These are phyloP conservation scores for Cheirogaleus major DNA, from an alignment of 2,797 vertebrate species.

Conservation along the genomic window DNA sequence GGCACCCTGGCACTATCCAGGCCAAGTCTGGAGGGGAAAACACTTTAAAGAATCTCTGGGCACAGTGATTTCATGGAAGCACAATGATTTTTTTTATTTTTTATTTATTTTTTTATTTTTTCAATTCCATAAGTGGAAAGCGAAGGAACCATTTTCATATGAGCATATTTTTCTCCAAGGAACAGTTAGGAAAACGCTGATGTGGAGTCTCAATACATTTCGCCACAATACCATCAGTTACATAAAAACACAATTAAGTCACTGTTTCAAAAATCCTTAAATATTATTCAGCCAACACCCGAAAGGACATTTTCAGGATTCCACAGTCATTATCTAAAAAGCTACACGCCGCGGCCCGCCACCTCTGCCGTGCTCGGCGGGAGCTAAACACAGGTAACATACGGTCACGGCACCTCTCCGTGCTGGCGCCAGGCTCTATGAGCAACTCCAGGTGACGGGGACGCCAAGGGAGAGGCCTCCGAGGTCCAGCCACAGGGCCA, in stretches of 20 bases:
- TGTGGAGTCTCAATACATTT: slow-evolving; percentile 78
- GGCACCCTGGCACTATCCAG: not conserved
- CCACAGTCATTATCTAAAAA: not conserved
- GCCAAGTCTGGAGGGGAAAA: not conserved
- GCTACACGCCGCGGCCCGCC: not conserved
- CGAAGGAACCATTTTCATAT: slow-evolving; percentile 80
- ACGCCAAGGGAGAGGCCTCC: not conserved
- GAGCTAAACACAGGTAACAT: not conserved
- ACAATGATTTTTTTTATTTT: slow-evolving; percentile 43
- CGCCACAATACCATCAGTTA: slow-evolving; percentile 76
- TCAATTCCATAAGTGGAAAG: slow-evolving; percentile 68
- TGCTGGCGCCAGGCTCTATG: not conserved
- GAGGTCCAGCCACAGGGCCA: not conserved
- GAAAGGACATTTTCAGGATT: slow-evolving; percentile 62
- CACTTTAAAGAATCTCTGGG: slow-evolving; percentile 13
- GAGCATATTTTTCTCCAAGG: slow-evolving; percentile 79
- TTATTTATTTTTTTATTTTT: not conserved
- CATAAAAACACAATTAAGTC: slow-evolving; percentile 79
- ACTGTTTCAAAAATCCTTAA: slow-evolving; percentile 79
- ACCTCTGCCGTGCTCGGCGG: not conserved
- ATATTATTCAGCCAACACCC: slow-evolving; percentile 77
- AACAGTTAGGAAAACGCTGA: slow-evolving; percentile 81
- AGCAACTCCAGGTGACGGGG: slow-evolving; percentile 23
- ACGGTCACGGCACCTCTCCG: not conserved
- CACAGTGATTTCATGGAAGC: slow-evolving; percentile 60